Evolutionary conservation across 2,797 vertebrate species (phyloP).

Genomic region (Pangasius mekongensis): DNA sequence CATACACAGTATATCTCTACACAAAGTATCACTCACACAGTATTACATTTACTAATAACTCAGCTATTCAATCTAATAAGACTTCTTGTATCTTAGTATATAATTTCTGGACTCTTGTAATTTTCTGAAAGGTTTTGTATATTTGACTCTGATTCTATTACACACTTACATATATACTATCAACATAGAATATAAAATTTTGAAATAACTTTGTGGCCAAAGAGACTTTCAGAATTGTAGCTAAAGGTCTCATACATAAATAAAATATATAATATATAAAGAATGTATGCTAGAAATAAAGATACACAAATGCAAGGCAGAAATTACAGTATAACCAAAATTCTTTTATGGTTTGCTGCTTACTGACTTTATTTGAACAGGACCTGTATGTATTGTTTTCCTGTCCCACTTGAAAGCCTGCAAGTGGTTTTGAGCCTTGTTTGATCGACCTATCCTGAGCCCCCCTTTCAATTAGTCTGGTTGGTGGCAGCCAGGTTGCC

Average conservation of each 20-base stretch:
- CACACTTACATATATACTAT: neutral
- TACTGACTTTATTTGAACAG: neutral
- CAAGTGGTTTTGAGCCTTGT: conserved; percentile 67
- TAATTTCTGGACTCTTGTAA: neutral
- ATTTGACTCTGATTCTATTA: neutral
- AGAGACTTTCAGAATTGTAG: neutral
- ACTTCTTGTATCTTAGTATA: neutral
- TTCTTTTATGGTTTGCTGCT: neutral
- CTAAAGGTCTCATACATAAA: neutral
- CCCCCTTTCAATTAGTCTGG: conserved; percentile 68
- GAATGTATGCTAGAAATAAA: neutral
- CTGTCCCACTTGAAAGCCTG: conserved; percentile 56
- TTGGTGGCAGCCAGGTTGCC: conserved; percentile 82
- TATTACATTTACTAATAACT: neutral
- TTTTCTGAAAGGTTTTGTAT: neutral
- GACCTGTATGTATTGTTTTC: conserved; percentile 13
- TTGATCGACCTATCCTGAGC: conserved; percentile 72
- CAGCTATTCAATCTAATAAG: neutral
- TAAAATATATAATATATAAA: neutral
- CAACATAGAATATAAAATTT: neutral
- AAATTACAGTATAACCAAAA: neutral
- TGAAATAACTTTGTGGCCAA: neutral
- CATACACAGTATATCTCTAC: neutral
- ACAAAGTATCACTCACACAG: neutral
- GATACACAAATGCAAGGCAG: no score